Base-by-base conservation (phyloP, 2,888 invertebrate species). In the Enchytraeus crypticus region DNA sequence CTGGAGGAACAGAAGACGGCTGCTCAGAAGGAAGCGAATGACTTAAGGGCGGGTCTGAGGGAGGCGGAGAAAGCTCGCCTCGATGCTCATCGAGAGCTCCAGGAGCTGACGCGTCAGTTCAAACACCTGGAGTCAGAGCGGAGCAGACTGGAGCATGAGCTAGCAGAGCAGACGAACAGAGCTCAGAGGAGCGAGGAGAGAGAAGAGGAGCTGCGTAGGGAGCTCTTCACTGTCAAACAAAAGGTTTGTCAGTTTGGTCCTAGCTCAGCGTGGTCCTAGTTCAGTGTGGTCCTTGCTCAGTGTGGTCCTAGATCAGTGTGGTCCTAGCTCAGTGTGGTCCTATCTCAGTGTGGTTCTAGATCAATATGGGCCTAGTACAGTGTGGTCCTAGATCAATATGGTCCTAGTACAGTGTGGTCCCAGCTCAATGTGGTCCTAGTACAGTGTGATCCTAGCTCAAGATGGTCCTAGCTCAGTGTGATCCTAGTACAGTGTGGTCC, bases 1-100 rank as follows among this genome's bases (percentile, higher is more conserved):
- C 65, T 91, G 69, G 92, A 92, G 79, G 92, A 92, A 70, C 83
- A 85, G 65, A 88, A 88, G 72, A 83, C 85, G 18, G 82, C 85
- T 0, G 76, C 89, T 18, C 89, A 90, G 70, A 83, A 85, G 57
- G 92, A 92, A 71, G 83, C 88, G 14, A 84, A 84, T 2, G 86
- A 90, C 3, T 79, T 91, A n/a, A 81, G 89, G 76, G 82, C 84
- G 67, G 80, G 84, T 74, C 80, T 87, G 67, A 83, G 89, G 74
- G 87, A 88, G 76, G 76, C 87, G 72, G 85, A 91, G 82, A 82
- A 88, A 77, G 84, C 89, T 75, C 81, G 85, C 47, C 77, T 86
- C 18, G 86, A 87, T 72, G 82, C 86, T 1, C 84, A 85, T 27
- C 85, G 90, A 64, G 87, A 89, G 68, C 80, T 89, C 14, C 85